These are phyloP conservation scores for Eriosoma lanigerum DNA, from an alignment of 1,140 invertebrate species.

Conservation along the genomic window DNA sequence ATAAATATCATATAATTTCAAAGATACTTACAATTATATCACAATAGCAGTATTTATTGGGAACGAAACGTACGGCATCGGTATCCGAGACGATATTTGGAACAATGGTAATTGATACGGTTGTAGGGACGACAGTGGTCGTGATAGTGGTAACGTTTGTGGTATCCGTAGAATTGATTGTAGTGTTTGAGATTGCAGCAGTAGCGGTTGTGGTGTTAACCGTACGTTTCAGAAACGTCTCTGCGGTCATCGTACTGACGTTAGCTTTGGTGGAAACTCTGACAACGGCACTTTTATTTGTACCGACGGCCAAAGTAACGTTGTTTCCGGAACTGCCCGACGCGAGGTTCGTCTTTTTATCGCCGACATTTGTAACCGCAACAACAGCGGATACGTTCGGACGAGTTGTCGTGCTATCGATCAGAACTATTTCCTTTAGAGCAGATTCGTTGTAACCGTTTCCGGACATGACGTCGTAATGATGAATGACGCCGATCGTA, in stretches of 20 bases:
- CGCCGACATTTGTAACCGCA: background rate
- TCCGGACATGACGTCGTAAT: background rate
- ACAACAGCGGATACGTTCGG: too few species aligned
- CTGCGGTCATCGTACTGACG: too few species aligned
- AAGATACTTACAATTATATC: slow-evolving; percentile 5
- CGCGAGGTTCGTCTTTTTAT: too few species aligned
- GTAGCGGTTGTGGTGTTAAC: background rate
- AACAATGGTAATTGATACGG: background rate
- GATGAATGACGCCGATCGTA: background rate
- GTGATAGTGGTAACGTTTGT: background rate
- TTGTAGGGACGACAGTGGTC: background rate
- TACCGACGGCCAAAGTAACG: background rate
- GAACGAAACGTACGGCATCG: background rate
- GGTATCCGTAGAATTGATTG: too few species aligned
- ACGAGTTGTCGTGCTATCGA: background rate
- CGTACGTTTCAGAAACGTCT: background rate
- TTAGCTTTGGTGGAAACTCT: background rate
- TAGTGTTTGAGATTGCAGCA: too few species aligned
- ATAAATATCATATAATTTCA: too few species aligned
- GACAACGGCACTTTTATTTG: background rate
- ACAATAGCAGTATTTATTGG: slow-evolving; percentile 25
- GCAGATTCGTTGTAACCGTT: background rate
- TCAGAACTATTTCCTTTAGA: background rate
- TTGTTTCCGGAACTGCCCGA: background rate
- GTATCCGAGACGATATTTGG: background rate